These are phyloP conservation scores for Mystacornis crossleyi DNA, from an alignment of 2,113 vertebrate genomes.

Conservation along the genomic window DNA sequence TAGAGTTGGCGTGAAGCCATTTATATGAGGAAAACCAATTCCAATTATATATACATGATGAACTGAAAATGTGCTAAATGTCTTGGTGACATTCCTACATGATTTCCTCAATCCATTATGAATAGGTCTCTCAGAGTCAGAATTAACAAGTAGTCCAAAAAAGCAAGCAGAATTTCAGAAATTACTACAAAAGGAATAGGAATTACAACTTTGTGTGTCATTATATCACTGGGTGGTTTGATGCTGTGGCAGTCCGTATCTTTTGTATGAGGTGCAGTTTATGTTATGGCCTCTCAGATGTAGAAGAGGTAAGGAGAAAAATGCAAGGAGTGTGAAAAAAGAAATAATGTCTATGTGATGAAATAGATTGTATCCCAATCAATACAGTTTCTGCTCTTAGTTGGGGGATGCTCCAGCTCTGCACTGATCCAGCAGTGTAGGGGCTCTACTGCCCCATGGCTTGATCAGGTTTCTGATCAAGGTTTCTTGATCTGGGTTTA, in stretches of 20 bases:
- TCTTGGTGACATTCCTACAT: neutral
- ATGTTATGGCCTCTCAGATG: neutral
- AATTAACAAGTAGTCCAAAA: neutral
- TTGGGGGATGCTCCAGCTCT: accelerated
- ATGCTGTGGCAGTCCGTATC: neutral
- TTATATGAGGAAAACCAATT: neutral
- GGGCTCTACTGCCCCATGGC: accelerated
- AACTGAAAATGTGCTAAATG: neutral
- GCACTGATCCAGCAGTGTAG: too few relatives aligned
- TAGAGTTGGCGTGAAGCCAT: neutral
- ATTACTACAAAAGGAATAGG: neutral
- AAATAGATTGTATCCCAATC: neutral
- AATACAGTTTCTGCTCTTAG: neutral
- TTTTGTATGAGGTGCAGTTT: neutral
- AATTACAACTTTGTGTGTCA: neutral
- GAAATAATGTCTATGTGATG: neutral
- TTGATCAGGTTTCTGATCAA: accelerated
- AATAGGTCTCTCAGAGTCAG: neutral
- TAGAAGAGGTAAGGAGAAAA: neutral
- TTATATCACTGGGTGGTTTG: neutral
- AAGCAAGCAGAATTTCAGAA: neutral
- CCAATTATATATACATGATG: neutral
- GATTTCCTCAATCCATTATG: neutral
- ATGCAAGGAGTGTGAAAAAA: neutral
- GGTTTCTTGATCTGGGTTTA: too few relatives aligned